Evolutionary conservation across 1,140 invertebrate genomes (phyloP).

Genomic region (Pomacea maculata): DNA sequence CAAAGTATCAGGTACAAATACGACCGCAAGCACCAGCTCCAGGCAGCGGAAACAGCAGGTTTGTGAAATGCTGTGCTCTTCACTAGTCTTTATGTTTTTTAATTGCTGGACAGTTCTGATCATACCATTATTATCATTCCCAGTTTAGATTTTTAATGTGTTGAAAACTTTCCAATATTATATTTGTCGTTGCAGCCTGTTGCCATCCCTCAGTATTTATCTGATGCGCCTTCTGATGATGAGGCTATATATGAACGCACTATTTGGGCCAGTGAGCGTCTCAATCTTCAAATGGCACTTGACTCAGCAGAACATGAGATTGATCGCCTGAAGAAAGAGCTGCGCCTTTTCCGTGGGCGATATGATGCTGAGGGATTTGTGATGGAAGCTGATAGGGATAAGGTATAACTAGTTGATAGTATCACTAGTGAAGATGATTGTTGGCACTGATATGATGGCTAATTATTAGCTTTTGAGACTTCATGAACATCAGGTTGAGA

Average conservation of each 20-base stretch:
- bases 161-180: no score
- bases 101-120: no score
- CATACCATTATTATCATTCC: no score
- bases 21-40: no score
- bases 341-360: slow-evolving; percentile 38
- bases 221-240: slow-evolving; percentile 31
- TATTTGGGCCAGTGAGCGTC: slow-evolving; percentile 60
- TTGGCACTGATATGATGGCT: neutral
- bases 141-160: no score
- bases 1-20: neutral
- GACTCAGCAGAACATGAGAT: slow-evolving; percentile 56
- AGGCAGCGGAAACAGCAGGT: no score
- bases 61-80: no score
- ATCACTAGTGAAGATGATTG: neutral
- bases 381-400: slow-evolving; percentile 42
- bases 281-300: slow-evolving; percentile 55
- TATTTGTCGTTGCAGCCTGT: neutral
- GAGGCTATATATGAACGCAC: slow-evolving; percentile 47
- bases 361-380: slow-evolving; percentile 34
- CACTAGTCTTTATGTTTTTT: no score
- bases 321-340: slow-evolving; percentile 46
- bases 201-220: slow-evolving; percentile 24
- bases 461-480: neutral
- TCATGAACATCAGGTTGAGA: neutral
- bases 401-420: slow-evolving; percentile 25